Base-by-base conservation (phyloP, 35 echinoderm and acorn worm species). In the Lytechinus variegatus region DNA sequence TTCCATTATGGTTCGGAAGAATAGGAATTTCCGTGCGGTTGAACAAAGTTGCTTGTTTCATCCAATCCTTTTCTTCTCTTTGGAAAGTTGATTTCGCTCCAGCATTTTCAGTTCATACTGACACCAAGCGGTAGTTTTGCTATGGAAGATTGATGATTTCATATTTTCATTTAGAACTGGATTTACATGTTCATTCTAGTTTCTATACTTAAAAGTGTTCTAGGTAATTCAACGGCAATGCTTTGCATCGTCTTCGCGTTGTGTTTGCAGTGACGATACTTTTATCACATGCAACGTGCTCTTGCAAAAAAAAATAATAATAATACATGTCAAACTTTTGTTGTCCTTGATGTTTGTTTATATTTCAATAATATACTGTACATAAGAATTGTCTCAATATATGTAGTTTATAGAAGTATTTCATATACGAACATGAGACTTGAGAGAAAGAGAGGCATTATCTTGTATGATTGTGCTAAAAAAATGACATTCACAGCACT, bases 291-390 rank as follows among this genome's bases (percentile, higher is more conserved):
- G 66, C 66, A 6, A 79, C n/a, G 66, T 79, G 66, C 66, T 79
- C 66, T 79, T 79, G 66, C 66, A 79, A 79, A 79, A 58, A 19
- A 79, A 79, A 71, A 79, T 5, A 79, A n/a, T 21, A 21, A 21
- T 7, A 16, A 79, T 79, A 79, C 66, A 16, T 79, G 66, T 79
- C 66, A 79, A 24, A 16, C 57, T 79, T 79, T 79, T 79, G 66
- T 79, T 79, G 66, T 79, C 66, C 4, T 79, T n/a, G 66, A 79
- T n/a, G 66, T 79, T 79, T 79, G 66, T 79, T 79, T 79, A 79
- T 79, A 79, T 79, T 79, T 79, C 66, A 79, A 79, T 79, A 79
- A 79, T 79, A 79, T 79, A 79, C 66, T 79, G 66, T 79, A 79
- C 19, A 79, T 79, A 79, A 79, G 66, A 79, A 79, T 79, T 79